A percentile compares a stretch with the other conserved stretches of the same genome.
These are phyloP conservation scores for Sialis fuliginosa DNA, from an alignment of 2,888 invertebrate genomes.

Conservation along the genomic window DNA sequence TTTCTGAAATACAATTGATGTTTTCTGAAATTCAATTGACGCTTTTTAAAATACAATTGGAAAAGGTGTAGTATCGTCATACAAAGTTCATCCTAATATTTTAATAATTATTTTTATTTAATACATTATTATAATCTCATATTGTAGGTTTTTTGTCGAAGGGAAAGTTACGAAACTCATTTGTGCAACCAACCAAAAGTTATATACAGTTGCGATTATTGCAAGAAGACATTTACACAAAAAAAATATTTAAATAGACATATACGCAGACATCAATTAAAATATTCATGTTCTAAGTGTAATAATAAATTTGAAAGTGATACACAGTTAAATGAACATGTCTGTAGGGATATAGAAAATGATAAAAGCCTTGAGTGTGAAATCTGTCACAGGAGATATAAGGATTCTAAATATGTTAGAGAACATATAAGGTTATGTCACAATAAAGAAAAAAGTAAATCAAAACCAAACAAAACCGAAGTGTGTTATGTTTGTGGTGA, in stretches of 20 bases:
- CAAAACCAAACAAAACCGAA: constrained; percentile 10
- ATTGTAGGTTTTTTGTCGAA: constrained; percentile 25
- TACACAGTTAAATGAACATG: constrained; percentile 13
- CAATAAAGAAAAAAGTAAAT: constrained; percentile 7
- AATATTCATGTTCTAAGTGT: constrained; percentile 13
- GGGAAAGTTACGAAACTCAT: constrained; percentile 23
- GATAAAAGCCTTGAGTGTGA: constrained; percentile 15
- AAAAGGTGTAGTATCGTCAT: neutral
- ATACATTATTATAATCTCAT: constrained; percentile 7
- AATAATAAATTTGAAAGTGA: constrained; percentile 12
- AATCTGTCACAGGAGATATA: constrained; percentile 17
- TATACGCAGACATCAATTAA: constrained; percentile 18
- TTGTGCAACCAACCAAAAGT: constrained; percentile 16
- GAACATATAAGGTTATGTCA: constrained; percentile 15
- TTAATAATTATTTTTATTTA: no score
- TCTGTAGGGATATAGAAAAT: constrained; percentile 9
- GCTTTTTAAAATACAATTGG: neutral
- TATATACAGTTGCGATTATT: constrained; percentile 17
- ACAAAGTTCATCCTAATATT: no score
- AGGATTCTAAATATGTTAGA: constrained; percentile 13
- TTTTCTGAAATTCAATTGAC: no score
- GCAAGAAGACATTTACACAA: constrained; percentile 24
- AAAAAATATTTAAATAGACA: constrained; percentile 30
- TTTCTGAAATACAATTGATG: no score
- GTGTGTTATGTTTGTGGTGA: constrained; percentile 31